Percentiles rank a stretch among this genome's conserved stretches.
Evolutionary conservation across 2,113 vertebrate genomes (phyloP).

Genomic region (Pampusana beccarii): DNA sequence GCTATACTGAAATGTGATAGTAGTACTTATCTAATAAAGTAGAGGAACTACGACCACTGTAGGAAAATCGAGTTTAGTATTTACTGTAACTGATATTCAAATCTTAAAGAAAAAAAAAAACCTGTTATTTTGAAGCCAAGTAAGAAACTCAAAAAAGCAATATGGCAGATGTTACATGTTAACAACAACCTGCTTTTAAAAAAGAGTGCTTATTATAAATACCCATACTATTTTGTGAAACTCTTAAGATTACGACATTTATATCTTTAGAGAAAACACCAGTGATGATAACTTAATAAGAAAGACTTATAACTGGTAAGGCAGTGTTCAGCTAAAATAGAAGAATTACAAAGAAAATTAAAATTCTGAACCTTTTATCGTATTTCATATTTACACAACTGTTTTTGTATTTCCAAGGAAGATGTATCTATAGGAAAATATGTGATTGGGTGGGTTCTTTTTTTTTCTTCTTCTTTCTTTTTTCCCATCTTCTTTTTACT

Average conservation of each 20-base stretch:
- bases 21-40: background rate
- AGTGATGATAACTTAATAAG: background rate
- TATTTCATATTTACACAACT: background rate
- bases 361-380: background rate
- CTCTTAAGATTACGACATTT: background rate
- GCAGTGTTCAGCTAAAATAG: background rate
- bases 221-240: background rate
- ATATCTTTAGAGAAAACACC: background rate
- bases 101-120: background rate
- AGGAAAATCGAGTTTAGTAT: background rate
- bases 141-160: background rate
- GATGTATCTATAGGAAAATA: background rate
- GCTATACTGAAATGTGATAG: background rate
- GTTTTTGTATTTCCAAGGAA: background rate
- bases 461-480: too few species aligned
- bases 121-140: background rate
- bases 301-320: background rate
- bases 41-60: background rate
- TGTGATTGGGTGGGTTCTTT: accelerated
- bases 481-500: background rate
- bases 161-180: background rate
- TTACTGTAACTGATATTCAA: background rate
- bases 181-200: accelerated
- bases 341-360: background rate
- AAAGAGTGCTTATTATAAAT: background rate